Percentiles rank a stretch among this genome's conserved stretches.
These are phyloP conservation scores for Bambusicola thoracicus DNA, from an alignment of 2,113 vertebrate species.

Conservation along the genomic window DNA sequence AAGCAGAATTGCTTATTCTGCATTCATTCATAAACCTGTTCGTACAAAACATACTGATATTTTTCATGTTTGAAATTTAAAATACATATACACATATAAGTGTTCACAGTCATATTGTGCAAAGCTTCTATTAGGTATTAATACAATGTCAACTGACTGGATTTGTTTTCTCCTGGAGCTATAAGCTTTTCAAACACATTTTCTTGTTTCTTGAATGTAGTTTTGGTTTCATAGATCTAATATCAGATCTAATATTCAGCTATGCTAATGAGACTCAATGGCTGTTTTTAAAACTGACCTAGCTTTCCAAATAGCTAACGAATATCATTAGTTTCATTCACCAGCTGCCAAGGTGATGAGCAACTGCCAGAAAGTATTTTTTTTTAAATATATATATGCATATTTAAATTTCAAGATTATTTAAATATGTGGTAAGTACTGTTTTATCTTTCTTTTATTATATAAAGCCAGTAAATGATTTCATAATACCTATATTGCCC, in stretches of 20 bases:
- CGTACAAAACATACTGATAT: background rate
- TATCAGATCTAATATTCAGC: constrained; percentile 18
- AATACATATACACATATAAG: background rate
- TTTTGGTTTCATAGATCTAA: constrained; percentile 35
- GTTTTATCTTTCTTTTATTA: background rate
- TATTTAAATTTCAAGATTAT: background rate
- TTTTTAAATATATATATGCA: background rate
- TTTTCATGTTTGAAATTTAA: background rate
- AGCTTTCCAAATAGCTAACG: background rate
- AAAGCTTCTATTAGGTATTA: background rate
- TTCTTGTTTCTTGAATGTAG: background rate
- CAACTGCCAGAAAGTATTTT: background rate
- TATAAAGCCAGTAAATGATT: background rate
- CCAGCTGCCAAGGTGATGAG: background rate
- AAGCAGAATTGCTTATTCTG: background rate
- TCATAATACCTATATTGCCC: background rate
- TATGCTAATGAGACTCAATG: background rate
- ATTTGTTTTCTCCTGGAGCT: background rate
- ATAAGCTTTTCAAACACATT: background rate
- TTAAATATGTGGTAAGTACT: background rate
- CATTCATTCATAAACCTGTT: background rate
- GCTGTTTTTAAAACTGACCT: background rate
- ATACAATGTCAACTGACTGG: background rate
- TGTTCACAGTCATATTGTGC: background rate
- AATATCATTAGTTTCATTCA: constrained; percentile 2